These are phyloP conservation scores for Cossypha polioptera DNA, from an alignment of 2,797 vertebrate genomes.

Conservation along the genomic window DNA sequence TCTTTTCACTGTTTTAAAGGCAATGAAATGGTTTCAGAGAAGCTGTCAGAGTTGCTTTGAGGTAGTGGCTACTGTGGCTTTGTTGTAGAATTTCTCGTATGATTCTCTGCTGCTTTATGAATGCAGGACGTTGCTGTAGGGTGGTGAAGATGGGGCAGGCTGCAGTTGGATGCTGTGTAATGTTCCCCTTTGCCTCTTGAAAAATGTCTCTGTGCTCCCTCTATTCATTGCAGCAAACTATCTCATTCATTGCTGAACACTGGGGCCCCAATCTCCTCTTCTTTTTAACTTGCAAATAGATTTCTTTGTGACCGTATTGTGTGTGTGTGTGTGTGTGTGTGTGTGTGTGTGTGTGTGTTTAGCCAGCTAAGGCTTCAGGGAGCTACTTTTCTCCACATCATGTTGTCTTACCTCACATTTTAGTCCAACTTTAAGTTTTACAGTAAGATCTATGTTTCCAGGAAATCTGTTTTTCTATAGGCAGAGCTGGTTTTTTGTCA, in stretches of 20 bases:
- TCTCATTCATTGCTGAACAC: not conserved
- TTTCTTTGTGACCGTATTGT: not conserved
- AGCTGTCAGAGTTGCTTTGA: not conserved
- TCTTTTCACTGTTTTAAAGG: not conserved
- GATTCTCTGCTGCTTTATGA: not conserved
- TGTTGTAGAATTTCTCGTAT: not conserved
- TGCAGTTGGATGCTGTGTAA: not conserved
- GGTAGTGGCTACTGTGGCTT: not conserved
- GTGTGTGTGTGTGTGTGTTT: not conserved
- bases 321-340: not conserved
- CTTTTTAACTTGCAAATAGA: not conserved
- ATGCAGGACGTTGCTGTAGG: not conserved
- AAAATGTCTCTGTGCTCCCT: not conserved
- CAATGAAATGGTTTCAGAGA: not conserved
- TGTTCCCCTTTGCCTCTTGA: not conserved
- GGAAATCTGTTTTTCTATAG: not conserved
- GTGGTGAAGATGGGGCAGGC: not conserved
- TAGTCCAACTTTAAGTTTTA: not conserved
- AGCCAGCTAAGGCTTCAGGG: not conserved
- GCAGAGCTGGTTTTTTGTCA: not conserved
- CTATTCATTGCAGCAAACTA: not conserved
- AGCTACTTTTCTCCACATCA: not conserved
- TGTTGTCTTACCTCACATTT: not conserved
- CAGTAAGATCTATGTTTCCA: not conserved
- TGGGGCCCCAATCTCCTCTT: not conserved